Evolutionary conservation across 2,888 invertebrate species (phyloP), one percentile per base, ranked within the genome.

Genomic region (Augiades crinisus): DNA sequence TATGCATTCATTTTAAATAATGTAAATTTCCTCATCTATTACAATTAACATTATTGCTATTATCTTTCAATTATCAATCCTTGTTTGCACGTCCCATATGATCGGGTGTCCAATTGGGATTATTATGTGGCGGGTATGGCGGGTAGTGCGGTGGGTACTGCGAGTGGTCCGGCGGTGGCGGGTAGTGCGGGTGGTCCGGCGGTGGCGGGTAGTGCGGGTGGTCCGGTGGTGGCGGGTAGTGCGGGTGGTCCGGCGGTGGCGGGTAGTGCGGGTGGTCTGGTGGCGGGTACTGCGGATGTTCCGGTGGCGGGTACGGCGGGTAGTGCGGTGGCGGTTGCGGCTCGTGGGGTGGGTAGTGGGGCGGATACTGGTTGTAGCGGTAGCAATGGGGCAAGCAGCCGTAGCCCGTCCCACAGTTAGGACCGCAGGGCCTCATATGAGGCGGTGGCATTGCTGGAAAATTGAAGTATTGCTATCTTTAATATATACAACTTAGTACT

Each of bases 381-480:
- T 69, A 71, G 63, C 84, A 84, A 60, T 76, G 74, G 0, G 84
- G 80, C 0, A 66, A 64, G 56, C 84, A 83, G n/a, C n/a, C n/a
- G 56, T 58, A 56, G 4, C 40, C 40, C 0, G 67, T 70, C 1
- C 81, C 77, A 52, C 84, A 84, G 58, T 67, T 60, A 0, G 81
- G 78, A 0, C 83, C 81, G 54, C 84, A 84, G 1, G 81, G 81
- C 16, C 65, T 43, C 2, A 65, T 63, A 64, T 81, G 76, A 0
- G 81, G 83, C 0, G 81, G 80, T 1, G 78, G 69, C 86, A 85
- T 84, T 34, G 12, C 80, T 83, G 67, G 4, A 67, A 77, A 14
- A 49, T 53, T n/a, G n/a, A n/a, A n/a, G n/a, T n/a, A n/a, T n/a
- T n/a, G n/a, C n/a, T n/a, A n/a, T n/a, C n/a, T n/a, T n/a, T n/a